Base-by-base conservation (phyloP, 1,140 invertebrate genomes). In the Caerostris darwini region DNA sequence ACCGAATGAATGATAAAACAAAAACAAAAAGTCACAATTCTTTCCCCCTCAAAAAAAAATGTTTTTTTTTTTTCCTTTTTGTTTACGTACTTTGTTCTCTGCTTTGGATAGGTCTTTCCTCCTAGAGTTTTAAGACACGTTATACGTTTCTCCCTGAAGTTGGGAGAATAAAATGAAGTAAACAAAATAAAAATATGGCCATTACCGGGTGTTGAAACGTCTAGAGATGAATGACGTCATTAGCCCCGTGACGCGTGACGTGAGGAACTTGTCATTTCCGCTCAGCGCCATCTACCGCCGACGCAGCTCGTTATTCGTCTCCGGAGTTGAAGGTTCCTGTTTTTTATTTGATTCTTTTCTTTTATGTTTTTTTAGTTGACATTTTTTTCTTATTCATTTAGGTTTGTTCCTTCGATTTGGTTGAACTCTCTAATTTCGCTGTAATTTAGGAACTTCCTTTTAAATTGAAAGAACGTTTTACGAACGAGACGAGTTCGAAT, bases 221-320 rank as follows among this genome's bases (percentile, higher is more conserved):
- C 92, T 50, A 56, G 61, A 94, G 92, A 94, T 94, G 83, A 94
- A 94, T 87, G 92, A 94, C 92, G 92, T 94, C 92, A 94, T 94
- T 94, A 94, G 92, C 58, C 69, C 69, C 92, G 86, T 94, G 92
- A 94, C 92, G 92, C 92, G 92, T 94, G 92, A 94, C 92, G 92
- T 94, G 86, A 94, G 64, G 92, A 89, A 89, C 92, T 94, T 94
- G 92, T 94, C 92, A 94, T 94, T 94, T 94, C 92, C 92, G 92
- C 92, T 94, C 69, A 94, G 86, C 92, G 92, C 92, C 92, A 94
- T 94, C 92, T 94, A 94, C 54, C 64, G 92, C 53, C 53, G 56
- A 14, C 82, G 64, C 67, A 34, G 83, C 54, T 34, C 92, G 56
- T 77, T 67, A 94, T 94, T 94, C 89, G 92, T 88, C 86, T 94